Conservation (phyloP, 92 coral and sea anemone genomes). For the Epizoanthus stellaris region DNA sequence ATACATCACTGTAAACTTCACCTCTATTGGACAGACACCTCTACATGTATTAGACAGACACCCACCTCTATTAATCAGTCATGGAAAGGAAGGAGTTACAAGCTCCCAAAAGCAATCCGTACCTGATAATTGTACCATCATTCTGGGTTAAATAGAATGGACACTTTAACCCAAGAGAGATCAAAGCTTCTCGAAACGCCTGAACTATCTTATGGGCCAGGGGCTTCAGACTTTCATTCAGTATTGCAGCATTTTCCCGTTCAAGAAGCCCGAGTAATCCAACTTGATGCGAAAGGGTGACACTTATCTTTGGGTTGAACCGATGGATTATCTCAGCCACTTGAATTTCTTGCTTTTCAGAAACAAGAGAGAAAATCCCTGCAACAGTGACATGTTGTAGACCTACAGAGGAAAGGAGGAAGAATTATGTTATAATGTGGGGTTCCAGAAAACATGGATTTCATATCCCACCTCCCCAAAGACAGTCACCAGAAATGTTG, state of each 20-base stretch:
- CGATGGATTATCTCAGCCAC: constrained; percentile 68
- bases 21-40: no score
- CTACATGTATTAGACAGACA: no score
- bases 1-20: no score
- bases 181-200: constrained; percentile 77
- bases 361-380: constrained; percentile 89
- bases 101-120: not conserved
- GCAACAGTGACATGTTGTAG: constrained; percentile 75
- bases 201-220: constrained; percentile 73
- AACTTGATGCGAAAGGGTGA: constrained; percentile 87
- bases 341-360: constrained; percentile 74
- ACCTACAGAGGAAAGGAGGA: constrained; percentile 50
- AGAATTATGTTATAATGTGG: not conserved
- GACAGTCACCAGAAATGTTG: no score
- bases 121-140: constrained; percentile 97
- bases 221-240: constrained; percentile 93
- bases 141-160: constrained; percentile 94
- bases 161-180: constrained; percentile 70
- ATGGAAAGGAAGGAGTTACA: no score
- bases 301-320: constrained; percentile 70
- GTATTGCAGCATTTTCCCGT: constrained; percentile 93
- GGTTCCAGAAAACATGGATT: no score
- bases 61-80: no score
- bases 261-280: constrained; percentile 86
- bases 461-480: no score